Base-by-base conservation (phyloP, 1,140 invertebrate genomes). In the Zaprionus capensis region DNA sequence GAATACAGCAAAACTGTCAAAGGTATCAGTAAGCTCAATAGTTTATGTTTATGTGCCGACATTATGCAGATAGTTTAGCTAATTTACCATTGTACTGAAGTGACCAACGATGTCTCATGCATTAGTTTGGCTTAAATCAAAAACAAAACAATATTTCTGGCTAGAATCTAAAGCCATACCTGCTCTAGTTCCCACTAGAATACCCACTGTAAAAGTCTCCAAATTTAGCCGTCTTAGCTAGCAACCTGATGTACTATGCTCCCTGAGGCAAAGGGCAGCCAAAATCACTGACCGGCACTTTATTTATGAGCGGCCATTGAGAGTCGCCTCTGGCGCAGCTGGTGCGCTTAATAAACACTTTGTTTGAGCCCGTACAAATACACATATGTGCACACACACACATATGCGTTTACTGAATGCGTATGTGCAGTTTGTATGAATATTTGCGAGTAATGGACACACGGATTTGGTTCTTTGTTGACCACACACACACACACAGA, bases 301-400 rank as follows among this genome's bases (percentile, higher is more conserved):
- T 88, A 87, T 87, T 87, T 88, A 87, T 87, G 84, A 88, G 84
- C 77, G 68, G 69, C 75, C 84, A 87, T 87, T 87, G 84, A 67
- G 84, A 78, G 78, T 72, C 68, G 81, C 81, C 84, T 68, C 69
- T 67, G 78, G 53, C 57, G 51, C 84, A 87, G 84, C 84, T 87
- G 84, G 84, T 88, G 84, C 81, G 78, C 75, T 78, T 88, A 88
- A 88, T 87, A 87, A 84, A 88, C 56, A 70, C 73, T 65, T 44
- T 34, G 28, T n/a, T 41, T 66, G 46, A 51, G 12, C 55, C 28
- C 49, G 67, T 15, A 44, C 69, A 81, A 66, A 65, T 65, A 56
- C 34, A 65, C 9, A 71, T 36, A 66, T 71, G 66, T 59, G 17
- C n/a, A 17, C n/a, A 46, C 7, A 17, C 31, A 34, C 9, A 31